Conservation (phyloP, 2,113 vertebrate species). For the Indri indri region DNA sequence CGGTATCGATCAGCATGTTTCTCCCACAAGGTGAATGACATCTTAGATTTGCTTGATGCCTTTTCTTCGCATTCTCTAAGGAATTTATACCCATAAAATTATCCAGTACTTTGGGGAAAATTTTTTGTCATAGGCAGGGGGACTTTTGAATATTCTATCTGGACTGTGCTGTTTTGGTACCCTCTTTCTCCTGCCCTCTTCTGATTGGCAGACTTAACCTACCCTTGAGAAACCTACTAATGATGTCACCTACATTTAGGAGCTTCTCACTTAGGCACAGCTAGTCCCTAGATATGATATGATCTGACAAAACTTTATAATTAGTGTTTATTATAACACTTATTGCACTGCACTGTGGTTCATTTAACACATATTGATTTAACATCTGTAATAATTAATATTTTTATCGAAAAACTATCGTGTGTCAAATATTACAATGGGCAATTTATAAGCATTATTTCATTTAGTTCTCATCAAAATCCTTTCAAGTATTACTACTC, state of each 20-base stretch:
- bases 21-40: background rate
- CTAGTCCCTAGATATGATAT: background rate
- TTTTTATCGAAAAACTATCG: slow-evolving; percentile 19
- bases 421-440: background rate
- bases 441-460: background rate
- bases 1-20: background rate
- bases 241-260: background rate
- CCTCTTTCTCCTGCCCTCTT: background rate
- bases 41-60: background rate
- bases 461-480: slow-evolving; percentile 17
- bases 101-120: background rate
- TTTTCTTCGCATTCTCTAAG: background rate
- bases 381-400: background rate
- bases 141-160: background rate
- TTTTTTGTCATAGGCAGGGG: background rate
- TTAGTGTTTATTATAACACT: background rate
- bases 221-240: background rate
- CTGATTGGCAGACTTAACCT: background rate
- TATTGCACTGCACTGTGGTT: background rate
- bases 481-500: background rate
- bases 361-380: background rate
- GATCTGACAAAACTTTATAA: background rate
- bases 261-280: background rate
- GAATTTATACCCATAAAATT: background rate
- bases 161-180: background rate